These are phyloP conservation scores for Diorhabda sublineata DNA, from an alignment of 1,140 invertebrate genomes.

Conservation along the genomic window DNA sequence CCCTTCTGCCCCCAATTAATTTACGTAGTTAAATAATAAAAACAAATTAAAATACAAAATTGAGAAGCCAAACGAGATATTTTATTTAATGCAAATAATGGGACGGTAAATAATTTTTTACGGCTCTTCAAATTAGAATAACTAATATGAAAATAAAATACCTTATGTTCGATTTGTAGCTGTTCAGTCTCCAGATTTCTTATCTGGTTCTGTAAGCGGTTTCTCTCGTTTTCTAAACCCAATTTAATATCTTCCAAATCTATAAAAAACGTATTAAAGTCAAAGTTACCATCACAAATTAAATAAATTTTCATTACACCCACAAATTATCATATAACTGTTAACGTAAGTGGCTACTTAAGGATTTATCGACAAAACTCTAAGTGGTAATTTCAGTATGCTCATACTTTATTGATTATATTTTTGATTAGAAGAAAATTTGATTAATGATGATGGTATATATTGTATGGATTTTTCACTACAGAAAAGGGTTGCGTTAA, in stretches of 20 bases:
- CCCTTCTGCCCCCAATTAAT: no score
- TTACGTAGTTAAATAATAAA: no score
- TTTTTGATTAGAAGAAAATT: no score
- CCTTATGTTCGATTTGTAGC: slow-evolving; percentile 60
- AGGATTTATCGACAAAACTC: neutral
- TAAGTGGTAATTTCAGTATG: neutral
- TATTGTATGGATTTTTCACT: no score
- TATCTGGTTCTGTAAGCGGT: slow-evolving; percentile 63
- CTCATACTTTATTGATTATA: neutral
- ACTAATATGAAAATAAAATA: neutral
- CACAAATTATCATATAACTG: neutral
- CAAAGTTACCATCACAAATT: neutral
- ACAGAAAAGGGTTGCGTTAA: no score
- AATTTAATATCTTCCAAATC: slow-evolving; percentile 73
- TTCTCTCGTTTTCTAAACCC: slow-evolving; percentile 65
- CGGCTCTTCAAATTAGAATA: no score
- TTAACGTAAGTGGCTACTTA: neutral
- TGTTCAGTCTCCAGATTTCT: slow-evolving; percentile 74
- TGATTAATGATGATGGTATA: no score
- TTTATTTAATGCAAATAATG: no score
- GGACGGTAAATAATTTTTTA: no score
- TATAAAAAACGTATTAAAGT: slow-evolving; percentile 37
- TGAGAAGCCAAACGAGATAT: no score
- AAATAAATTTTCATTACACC: slow-evolving; percentile 5
- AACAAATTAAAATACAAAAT: no score